Conservation (phyloP, 2,888 invertebrate genomes). For the Oxystoma pomonae region DNA sequence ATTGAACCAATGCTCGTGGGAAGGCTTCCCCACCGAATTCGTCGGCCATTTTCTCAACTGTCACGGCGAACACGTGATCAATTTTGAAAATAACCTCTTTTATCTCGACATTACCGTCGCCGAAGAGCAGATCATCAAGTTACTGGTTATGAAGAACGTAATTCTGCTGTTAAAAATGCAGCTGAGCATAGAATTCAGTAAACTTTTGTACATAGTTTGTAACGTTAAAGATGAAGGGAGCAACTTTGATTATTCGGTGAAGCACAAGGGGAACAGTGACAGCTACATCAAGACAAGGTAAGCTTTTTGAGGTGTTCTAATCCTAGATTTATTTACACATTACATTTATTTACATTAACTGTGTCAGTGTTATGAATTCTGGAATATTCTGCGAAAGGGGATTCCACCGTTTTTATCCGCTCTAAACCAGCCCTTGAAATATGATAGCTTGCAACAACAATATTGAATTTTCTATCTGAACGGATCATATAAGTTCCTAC, state of each 20-base stretch:
- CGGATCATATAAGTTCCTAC: no score
- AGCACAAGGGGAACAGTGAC: constrained; percentile 35
- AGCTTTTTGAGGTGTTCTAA: no score
- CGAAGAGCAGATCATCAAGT: constrained; percentile 30
- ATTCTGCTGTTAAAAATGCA: constrained; percentile 35
- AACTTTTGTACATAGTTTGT: constrained; percentile 35
- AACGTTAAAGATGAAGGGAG: constrained; percentile 33
- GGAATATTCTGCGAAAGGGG: no score
- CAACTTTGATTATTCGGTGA: constrained; percentile 35
- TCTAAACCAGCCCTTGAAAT: no score
- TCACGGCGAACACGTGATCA: constrained; percentile 36
- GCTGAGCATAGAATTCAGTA: constrained; percentile 28
- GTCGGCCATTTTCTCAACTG: constrained; percentile 34
- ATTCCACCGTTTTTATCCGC: no score
- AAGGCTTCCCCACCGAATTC: constrained; percentile 32
- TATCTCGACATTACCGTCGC: constrained; percentile 34
- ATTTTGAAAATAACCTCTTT: constrained; percentile 33
- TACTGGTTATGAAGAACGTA: constrained; percentile 34
- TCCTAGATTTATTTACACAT: no score
- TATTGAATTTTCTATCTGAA: no score
- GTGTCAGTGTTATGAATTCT: no score
- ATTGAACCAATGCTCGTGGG: constrained; percentile 16
- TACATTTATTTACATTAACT: no score
- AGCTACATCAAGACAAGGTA: constrained; percentile 34
- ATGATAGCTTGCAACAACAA: no score